Evolutionary conservation across 2,797 vertebrate genomes (phyloP), one percentile per base, ranked within the genome.

Genomic region (Cossypha polioptera): DNA sequence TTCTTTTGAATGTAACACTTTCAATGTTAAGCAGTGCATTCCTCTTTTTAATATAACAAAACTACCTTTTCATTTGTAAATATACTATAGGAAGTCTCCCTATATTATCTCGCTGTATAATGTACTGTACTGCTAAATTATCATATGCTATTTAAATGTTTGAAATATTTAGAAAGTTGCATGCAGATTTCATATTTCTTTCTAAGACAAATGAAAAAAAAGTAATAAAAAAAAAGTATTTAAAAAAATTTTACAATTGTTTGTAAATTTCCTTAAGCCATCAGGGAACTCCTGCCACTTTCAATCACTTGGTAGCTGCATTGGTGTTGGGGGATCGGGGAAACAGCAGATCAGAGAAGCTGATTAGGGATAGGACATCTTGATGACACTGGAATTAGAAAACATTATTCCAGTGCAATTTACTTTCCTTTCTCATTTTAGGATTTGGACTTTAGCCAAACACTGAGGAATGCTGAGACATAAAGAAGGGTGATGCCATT

Each of bases 141-240:
- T 98, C 98, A 96, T 97, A 98, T 97, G 97, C 98, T 98, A 98
- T 98, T 99, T 98, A 98, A 98, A 98, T 98, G 95, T 98, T 98
- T 92, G 95, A 95, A 96, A 91, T 96, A 97, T 95, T 95, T 98
- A 98, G 98, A 61, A 95, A 84, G 63, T 95, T 98, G 98, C 98
- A 98, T 98, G 98, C 97, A 96, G 88, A 95, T 97, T 98, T 98
- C 98, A 74, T 98, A 98, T 98, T 97, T 97, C 97, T 98, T 98
- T 98, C 97, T 98, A 97, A 98, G 97, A 97, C 94, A 96, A 98
- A 97, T 65, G 92, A 76, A 92, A 97, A 97, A 76, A 97, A 97
- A 88, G 24, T 88, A 97, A 95, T 94, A 95, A 98, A 98, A 97
- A 98, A 97, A 97, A 98, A 97, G 91, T 88, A 96, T 97, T 96